phyloP scores from a whole-genome alignment of 92 coral and sea anemone species.

The Palythoa heliodiscus region DNA sequence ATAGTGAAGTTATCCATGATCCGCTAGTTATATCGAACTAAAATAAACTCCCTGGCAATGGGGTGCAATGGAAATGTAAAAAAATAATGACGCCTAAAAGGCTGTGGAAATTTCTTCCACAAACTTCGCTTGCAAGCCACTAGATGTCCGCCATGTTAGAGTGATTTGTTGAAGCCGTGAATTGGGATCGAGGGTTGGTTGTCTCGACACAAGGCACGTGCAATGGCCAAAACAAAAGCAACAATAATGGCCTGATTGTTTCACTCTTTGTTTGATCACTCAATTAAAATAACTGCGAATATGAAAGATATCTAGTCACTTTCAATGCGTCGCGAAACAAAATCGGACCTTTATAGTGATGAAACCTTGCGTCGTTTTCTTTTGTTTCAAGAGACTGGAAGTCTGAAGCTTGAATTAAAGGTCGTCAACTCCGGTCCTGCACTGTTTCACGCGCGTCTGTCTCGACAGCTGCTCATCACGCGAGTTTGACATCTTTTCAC shows the following conservation, averaged over 20 bases:
- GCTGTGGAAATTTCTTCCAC: conserved; percentile 27
- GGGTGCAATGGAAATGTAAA: background rate
- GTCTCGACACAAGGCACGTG: conserved; percentile 36
- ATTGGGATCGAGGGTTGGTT: background rate
- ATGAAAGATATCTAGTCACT: too few species aligned
- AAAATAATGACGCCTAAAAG: conserved; percentile 17
- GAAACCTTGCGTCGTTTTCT: too few species aligned
- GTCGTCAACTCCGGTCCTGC: too few species aligned
- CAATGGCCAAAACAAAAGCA: conserved; percentile 14
- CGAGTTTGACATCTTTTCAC: background rate
- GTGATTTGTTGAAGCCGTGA: background rate
- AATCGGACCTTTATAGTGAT: too few species aligned
- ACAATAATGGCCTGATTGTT: conserved; percentile 26
- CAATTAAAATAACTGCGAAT: too few species aligned
- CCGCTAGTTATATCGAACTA: background rate
- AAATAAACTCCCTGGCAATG: conserved; percentile 13
- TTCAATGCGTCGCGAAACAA: too few species aligned
- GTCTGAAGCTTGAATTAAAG: too few species aligned
- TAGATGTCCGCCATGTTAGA: conserved; percentile 41
- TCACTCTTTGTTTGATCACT: conserved; percentile 36
- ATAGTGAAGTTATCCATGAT: conserved; percentile 24
- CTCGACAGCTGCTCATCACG: too few species aligned
- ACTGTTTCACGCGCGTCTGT: too few species aligned
- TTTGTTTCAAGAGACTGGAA: too few species aligned
- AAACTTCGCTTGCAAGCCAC: background rate